A percentile compares a stretch with the other conserved stretches of the same genome.
Evolutionary conservation across 2,888 invertebrate species (phyloP).

Genomic region (Agrochola lota): DNA sequence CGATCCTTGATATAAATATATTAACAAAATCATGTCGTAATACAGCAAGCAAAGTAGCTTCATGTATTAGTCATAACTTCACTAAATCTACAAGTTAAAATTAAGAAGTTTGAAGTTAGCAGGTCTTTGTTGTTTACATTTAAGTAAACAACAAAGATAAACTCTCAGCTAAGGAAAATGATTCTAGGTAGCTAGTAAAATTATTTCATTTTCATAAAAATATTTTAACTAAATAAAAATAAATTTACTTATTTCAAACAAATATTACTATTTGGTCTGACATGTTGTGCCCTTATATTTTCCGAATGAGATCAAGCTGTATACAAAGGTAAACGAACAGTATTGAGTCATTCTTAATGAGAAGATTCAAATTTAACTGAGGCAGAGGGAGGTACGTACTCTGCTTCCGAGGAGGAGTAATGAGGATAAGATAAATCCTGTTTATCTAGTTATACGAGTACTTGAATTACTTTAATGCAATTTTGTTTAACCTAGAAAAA

Average conservation of each 20-base stretch:
- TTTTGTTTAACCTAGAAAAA: background rate
- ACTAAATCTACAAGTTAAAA: constrained; percentile 3
- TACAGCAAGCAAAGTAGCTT: background rate
- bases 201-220: background rate
- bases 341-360: constrained; percentile 17
- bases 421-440: background rate
- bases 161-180: background rate
- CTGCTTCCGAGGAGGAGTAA: background rate
- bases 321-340: background rate
- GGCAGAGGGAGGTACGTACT: background rate
- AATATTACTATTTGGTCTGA: background rate
- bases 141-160: background rate
- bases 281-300: background rate
- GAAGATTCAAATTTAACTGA: constrained; percentile 12
- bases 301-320: constrained; percentile 5
- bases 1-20: background rate
- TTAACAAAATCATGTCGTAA: background rate
- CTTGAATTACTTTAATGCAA: background rate
- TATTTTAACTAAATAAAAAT: background rate
- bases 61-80: background rate
- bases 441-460: too few species aligned
- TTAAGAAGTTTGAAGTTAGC: background rate
- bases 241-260: background rate
- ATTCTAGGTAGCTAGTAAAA: background rate
- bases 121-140: background rate